Conservation (phyloP, 2,113 vertebrate genomes). For the Cisticola juncidis region DNA sequence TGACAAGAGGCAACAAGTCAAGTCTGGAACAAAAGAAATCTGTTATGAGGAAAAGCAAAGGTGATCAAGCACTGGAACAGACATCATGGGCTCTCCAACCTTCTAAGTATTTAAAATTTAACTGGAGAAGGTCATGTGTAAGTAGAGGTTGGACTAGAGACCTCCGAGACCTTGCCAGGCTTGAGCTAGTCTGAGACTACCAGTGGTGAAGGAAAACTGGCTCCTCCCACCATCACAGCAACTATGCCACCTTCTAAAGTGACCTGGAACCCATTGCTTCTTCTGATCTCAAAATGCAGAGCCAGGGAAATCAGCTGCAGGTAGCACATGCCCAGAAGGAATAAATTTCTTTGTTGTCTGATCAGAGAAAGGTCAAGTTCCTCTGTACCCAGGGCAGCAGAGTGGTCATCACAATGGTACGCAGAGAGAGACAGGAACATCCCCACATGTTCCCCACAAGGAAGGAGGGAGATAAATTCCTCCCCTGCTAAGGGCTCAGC, state of each 20-base stretch:
- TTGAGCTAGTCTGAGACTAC: background rate
- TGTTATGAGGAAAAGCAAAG: background rate
- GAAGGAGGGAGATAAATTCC: slow-evolving; percentile 28
- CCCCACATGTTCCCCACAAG: background rate
- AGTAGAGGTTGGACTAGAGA: background rate
- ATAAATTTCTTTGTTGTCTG: background rate
- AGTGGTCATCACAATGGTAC: background rate
- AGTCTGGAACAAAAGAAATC: background rate
- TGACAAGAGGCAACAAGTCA: background rate
- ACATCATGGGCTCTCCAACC: background rate
- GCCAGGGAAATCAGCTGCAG: background rate
- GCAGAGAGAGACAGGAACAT: background rate
- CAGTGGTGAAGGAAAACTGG: background rate
- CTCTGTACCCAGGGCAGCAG: background rate
- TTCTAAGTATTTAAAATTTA: background rate
- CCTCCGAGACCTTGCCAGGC: background rate
- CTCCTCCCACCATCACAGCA: background rate
- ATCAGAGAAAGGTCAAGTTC: background rate
- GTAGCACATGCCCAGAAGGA: background rate
- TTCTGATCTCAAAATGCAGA: background rate
- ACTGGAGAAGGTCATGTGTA: background rate
- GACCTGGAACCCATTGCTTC: background rate
- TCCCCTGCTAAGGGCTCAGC: background rate
- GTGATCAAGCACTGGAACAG: background rate
- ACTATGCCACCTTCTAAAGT: background rate